These are phyloP conservation scores for Hypomesus transpacificus DNA, from an alignment of 2,113 vertebrate genomes.

Conservation along the genomic window DNA sequence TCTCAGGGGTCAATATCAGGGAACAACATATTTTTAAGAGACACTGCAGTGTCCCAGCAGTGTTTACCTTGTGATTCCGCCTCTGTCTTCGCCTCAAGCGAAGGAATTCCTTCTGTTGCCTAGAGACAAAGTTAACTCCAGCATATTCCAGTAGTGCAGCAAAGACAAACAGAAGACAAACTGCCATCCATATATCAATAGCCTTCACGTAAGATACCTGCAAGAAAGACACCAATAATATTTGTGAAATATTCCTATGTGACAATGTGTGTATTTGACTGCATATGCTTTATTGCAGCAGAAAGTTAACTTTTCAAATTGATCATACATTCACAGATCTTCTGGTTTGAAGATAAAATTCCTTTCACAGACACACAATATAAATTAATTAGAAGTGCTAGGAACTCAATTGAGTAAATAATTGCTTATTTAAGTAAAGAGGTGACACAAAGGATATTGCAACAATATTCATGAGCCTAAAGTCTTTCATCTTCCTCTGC, in stretches of 20 bases:
- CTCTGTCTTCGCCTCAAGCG: slow-evolving; percentile 89
- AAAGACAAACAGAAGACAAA: slow-evolving; percentile 98
- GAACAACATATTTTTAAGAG: too few species aligned
- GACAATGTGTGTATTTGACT: too few species aligned
- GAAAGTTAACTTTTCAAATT: slow-evolving; percentile 1
- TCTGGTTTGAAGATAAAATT: too few species aligned
- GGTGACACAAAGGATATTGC: slow-evolving; percentile 6
- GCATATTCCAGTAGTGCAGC: slow-evolving; percentile 96
- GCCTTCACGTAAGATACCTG: slow-evolving; percentile 99
- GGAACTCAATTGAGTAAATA: slow-evolving; percentile 16
- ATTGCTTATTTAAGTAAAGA: slow-evolving; percentile 22
- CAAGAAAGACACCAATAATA: slow-evolving; percentile 31
- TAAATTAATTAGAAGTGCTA: too few species aligned
- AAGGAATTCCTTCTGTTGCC: slow-evolving; percentile 98
- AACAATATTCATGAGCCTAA: not conserved
- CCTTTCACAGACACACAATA: too few species aligned
- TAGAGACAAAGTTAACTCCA: slow-evolving; percentile 98
- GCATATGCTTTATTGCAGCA: too few species aligned
- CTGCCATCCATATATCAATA: slow-evolving; percentile 99
- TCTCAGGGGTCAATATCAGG: too few species aligned
- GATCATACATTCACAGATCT: not conserved
- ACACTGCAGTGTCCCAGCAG: too few species aligned
- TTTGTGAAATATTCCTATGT: not conserved
- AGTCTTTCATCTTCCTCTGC: slow-evolving; percentile 17
- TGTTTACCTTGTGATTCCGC: slow-evolving; percentile 85